phyloP scores from a whole-genome alignment of 2,888 invertebrate species.

The Alloscopus bannaensis region DNA sequence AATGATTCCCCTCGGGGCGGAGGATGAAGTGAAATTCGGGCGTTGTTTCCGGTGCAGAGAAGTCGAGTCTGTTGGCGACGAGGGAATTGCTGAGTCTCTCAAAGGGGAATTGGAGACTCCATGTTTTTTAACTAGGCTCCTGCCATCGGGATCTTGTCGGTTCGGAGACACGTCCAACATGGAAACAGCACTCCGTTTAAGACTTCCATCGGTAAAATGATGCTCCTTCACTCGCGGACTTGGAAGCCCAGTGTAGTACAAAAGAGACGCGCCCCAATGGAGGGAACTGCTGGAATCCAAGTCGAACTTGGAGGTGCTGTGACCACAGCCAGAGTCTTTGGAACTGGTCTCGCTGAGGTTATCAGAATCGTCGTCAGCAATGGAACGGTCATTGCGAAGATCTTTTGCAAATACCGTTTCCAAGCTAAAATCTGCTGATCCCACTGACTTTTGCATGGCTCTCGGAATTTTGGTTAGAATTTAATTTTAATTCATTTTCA shows the following conservation, averaged over 20 bases:
- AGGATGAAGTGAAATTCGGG: slow-evolving; percentile 50
- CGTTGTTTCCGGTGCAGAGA: slow-evolving; percentile 55
- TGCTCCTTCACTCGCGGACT: slow-evolving; percentile 57
- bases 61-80: slow-evolving; percentile 12
- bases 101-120: slow-evolving; percentile 4
- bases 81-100: not conserved
- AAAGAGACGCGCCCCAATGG: slow-evolving; percentile 56
- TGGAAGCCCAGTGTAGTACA: slow-evolving; percentile 56
- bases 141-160: not conserved
- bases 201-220: slow-evolving; percentile 40
- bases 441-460: slow-evolving; percentile 28
- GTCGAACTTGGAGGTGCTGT: slow-evolving; percentile 9
- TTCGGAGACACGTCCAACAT: not conserved
- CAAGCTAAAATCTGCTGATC: too few relatives aligned
- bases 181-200: not conserved
- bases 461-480: too few relatives aligned
- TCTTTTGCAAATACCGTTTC: slow-evolving; percentile 1
- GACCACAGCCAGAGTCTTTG: slow-evolving; percentile 19
- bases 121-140: slow-evolving; percentile 7
- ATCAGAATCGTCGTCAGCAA: too few relatives aligned
- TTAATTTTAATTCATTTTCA: too few relatives aligned
- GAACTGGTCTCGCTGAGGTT: slow-evolving; percentile 6
- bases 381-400: not conserved
- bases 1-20: slow-evolving; percentile 9
- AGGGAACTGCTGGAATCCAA: slow-evolving; percentile 38